Evolutionary conservation across 2,113 vertebrate species (phyloP).

Genomic region (Phrynocephalus versicolor): DNA sequence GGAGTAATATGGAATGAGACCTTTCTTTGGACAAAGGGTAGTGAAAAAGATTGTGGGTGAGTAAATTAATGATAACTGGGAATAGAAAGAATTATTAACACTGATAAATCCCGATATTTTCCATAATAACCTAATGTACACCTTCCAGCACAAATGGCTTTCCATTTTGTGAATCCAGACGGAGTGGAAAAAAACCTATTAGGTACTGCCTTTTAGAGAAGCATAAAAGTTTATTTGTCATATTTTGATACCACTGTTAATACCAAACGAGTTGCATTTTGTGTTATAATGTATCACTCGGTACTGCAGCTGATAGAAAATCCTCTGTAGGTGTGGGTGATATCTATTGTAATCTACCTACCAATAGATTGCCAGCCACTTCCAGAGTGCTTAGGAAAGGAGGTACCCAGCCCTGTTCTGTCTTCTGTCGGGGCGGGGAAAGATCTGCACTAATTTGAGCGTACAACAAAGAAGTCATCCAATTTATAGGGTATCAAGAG

Average conservation of each 20-base stretch:
- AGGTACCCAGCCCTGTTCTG: too few relatives aligned
- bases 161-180: too few relatives aligned
- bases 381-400: too few relatives aligned
- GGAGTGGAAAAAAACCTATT: too few relatives aligned
- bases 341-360: too few relatives aligned
- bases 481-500: too few relatives aligned
- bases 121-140: background rate
- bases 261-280: background rate
- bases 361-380: too few relatives aligned
- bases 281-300: background rate
- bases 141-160: background rate
- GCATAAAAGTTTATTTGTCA: background rate
- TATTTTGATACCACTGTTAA: background rate
- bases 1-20: background rate
- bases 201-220: background rate
- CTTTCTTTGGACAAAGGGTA: background rate
- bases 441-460: too few relatives aligned
- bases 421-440: too few relatives aligned
- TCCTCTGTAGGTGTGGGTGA: too few relatives aligned
- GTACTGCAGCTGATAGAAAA: background rate
- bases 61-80: background rate
- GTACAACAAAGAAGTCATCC: too few relatives aligned
- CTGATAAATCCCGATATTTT: background rate
- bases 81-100: background rate
- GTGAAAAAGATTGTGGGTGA: background rate